A percentile compares a stretch with the other conserved stretches of the same genome.
phyloP scores from a whole-genome alignment of 2,888 invertebrate species.

The Chymomyza procnemis region DNA sequence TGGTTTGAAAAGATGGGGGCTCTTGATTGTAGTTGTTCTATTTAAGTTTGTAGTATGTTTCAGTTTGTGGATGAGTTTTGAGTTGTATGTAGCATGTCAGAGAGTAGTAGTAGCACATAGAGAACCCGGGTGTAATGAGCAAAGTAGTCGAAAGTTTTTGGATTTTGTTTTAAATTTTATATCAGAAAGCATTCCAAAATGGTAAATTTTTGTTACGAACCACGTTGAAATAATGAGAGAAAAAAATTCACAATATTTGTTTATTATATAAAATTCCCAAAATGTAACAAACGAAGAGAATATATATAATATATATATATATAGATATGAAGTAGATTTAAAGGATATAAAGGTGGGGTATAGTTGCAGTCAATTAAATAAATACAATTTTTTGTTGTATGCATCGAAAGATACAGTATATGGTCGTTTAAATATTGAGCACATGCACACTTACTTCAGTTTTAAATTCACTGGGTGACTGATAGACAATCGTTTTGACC shows the following conservation, averaged over 20 bases:
- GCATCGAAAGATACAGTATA: background rate
- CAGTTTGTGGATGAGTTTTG: constrained; percentile 13
- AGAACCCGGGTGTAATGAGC: constrained; percentile 55
- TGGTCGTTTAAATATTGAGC: constrained; percentile 59
- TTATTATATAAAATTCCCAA: constrained; percentile 58
- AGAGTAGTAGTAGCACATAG: constrained; percentile 20
- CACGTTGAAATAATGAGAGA: constrained; percentile 75
- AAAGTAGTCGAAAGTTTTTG: constrained; percentile 36
- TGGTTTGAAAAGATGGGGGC: constrained; percentile 74
- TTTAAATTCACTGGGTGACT: constrained; percentile 76
- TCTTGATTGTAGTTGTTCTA: constrained; percentile 61
- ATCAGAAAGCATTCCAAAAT: constrained; percentile 33
- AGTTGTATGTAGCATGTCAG: constrained; percentile 2
- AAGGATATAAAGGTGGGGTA: constrained; percentile 30
- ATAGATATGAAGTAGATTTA: constrained; percentile 16
- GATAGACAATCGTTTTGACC: constrained; percentile 83
- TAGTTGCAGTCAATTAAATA: constrained; percentile 18
- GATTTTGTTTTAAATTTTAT: constrained; percentile 24
- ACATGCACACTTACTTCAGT: constrained; percentile 78
- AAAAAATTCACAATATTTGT: constrained; percentile 73
- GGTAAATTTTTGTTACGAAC: constrained; percentile 41
- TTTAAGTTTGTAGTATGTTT: constrained; percentile 10
- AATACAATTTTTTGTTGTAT: constrained; percentile 13
- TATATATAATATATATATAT: too few relatives aligned
- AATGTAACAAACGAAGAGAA: constrained; percentile 48